Conservation (phyloP, 2,888 invertebrate species). For the Scaptomyza caliginosa region DNA sequence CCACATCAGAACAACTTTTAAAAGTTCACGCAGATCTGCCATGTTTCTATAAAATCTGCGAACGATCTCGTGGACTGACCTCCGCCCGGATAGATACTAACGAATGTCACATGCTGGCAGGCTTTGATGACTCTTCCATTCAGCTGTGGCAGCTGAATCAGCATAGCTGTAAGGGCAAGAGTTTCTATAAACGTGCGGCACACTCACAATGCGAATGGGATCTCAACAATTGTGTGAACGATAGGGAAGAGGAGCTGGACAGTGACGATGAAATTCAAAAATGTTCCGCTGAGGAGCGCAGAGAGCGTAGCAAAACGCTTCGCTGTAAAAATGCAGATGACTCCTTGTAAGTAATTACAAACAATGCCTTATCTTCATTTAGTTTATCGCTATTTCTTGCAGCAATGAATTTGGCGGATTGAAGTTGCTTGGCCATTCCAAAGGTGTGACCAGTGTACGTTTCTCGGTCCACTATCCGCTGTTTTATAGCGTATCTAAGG, state of each 20-base stretch:
- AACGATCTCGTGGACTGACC: slow-evolving; percentile 71
- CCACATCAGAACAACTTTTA: slow-evolving; percentile 60
- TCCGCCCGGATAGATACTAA: slow-evolving; percentile 78
- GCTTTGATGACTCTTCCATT: slow-evolving; percentile 82
- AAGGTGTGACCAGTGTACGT: slow-evolving; percentile 87
- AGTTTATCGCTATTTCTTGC: background rate
- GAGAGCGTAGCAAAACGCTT: slow-evolving; percentile 43
- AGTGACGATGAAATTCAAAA: slow-evolving; percentile 39
- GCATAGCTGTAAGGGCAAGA: slow-evolving; percentile 77
- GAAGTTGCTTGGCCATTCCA: slow-evolving; percentile 89
- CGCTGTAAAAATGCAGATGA: slow-evolving; percentile 76
- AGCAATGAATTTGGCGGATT: slow-evolving; percentile 85
- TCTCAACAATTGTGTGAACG: slow-evolving; percentile 69
- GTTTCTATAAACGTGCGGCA: slow-evolving; percentile 73
- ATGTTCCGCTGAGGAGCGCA: slow-evolving; percentile 43
- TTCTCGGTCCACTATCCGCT: slow-evolving; percentile 87
- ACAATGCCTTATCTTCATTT: background rate
- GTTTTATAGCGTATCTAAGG: slow-evolving; percentile 89
- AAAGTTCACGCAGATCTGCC: slow-evolving; percentile 70
- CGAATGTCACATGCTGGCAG: slow-evolving; percentile 83
- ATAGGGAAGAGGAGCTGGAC: slow-evolving; percentile 61
- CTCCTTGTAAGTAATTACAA: slow-evolving; percentile 75
- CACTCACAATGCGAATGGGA: slow-evolving; percentile 80
- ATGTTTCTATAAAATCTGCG: slow-evolving; percentile 69
- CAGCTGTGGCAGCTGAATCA: slow-evolving; percentile 83